Base-by-base conservation (phyloP, 2,113 vertebrate genomes). In the Neotoma lepida region DNA sequence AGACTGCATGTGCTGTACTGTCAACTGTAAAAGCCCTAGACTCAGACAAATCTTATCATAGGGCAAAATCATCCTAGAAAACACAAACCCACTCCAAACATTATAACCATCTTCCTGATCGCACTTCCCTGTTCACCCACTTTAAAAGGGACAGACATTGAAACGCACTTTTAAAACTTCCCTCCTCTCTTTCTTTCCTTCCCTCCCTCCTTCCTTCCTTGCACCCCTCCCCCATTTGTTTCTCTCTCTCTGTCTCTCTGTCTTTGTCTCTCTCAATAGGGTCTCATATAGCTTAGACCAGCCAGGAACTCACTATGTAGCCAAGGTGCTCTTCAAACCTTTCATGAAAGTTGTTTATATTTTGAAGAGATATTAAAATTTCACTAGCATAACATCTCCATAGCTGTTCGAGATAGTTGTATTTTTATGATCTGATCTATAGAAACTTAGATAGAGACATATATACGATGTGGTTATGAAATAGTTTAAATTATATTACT, bases 361-460 rank as follows among this genome's bases (percentile, higher is more conserved):
- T 94, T 82, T 54, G 64, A 95, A 89, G 24, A 76, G 28, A 74
- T 28, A 86, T 35, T 56, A 14, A 80, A 64, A 89, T 51, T 70
- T 41, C 15, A 74, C 6, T 74, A 70, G 88, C 64, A 63, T 18
- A 78, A 80, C 89, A 71, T 9, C 46, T 94, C 6, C 33, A 4
- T 82, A 90, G 61, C 41, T 94, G 4, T 76, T 93, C 33, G 30
- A 74, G 20, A 63, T 4, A 76, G n/a, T 9, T 96, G 4, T 7
- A 86, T 18, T 51, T 93, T 81, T 44, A 73, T 63, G 76, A 82
- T 6, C 4, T 14, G 9, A 95, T 22, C 6, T 61, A 85, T 0
- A 70, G 68, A 91, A 87, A 46, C 10, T 13, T 64, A 56, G 24
- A 39, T 1, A 88, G 6, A 54, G 30, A 87, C 22, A 68, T 17